These are phyloP conservation scores for Diceros bicornis DNA, from an alignment of 2,797 vertebrate genomes.

Conservation along the genomic window DNA sequence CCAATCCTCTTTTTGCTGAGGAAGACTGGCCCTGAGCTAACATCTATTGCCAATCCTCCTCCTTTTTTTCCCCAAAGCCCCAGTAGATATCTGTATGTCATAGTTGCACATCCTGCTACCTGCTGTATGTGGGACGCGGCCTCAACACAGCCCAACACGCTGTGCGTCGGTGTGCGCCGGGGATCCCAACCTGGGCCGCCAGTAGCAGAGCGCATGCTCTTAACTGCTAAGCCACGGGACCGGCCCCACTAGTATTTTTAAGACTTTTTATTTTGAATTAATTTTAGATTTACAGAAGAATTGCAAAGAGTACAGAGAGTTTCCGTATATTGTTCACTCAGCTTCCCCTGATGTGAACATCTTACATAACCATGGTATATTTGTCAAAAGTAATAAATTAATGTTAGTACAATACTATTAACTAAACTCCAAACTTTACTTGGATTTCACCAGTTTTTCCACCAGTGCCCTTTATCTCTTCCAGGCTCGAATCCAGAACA, in stretches of 20 bases:
- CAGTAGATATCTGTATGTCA: too few species aligned
- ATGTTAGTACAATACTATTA: not conserved
- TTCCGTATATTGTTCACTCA: not conserved
- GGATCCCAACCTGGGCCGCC: too few species aligned
- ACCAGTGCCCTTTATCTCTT: not conserved
- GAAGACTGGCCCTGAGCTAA: too few species aligned
- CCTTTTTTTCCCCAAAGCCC: too few species aligned
- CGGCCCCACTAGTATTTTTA: not conserved
- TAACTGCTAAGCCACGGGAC: too few species aligned
- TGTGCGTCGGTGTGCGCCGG: too few species aligned
- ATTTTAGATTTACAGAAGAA: slow-evolving; percentile 14
- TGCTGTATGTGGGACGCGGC: too few species aligned
- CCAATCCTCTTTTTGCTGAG: too few species aligned
- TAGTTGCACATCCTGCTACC: too few species aligned
- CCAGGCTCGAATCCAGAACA: not conserved
- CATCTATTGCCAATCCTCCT: too few species aligned
- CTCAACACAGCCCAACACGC: too few species aligned
- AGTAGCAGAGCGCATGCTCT: too few species aligned
- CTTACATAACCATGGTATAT: not conserved
- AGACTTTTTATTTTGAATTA: not conserved
- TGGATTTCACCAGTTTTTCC: slow-evolving; percentile 1
- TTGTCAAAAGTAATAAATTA: slow-evolving; percentile 1
- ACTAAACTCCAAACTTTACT: not conserved
- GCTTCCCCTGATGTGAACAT: not conserved
- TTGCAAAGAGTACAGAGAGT: not conserved